phyloP scores from a whole-genome alignment of 1,140 invertebrate species.

The Caenorhabditis latens region DNA sequence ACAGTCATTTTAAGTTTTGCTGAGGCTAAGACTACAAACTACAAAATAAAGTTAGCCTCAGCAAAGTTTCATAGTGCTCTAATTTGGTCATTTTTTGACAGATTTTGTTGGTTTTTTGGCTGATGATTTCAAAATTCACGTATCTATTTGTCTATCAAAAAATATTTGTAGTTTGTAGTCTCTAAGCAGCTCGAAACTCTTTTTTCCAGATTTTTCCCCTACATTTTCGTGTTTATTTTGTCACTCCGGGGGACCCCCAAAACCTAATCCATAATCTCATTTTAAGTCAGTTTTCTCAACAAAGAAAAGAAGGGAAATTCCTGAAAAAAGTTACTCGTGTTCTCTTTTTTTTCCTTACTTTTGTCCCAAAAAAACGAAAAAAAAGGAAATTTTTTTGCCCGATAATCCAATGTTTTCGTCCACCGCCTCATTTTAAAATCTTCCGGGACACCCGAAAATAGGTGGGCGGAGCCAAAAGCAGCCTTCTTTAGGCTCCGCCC shows the following conservation, averaged over 20 bases:
- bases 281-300: too few species aligned
- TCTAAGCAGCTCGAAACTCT: too few species aligned
- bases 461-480: neutral
- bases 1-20: too few species aligned
- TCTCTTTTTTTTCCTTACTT: neutral
- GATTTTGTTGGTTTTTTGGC: too few species aligned
- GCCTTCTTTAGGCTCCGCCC: neutral
- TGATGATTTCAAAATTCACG: too few species aligned
- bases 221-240: neutral
- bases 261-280: slow-evolving; percentile 14
- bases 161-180: too few species aligned
- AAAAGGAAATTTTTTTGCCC: neutral
- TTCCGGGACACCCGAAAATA: neutral
- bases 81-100: too few species aligned
- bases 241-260: neutral
- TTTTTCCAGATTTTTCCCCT: neutral
- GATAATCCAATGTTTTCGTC: neutral
- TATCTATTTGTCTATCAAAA: too few species aligned
- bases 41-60: too few species aligned
- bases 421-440: neutral
- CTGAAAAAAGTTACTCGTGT: neutral
- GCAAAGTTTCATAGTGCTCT: too few species aligned
- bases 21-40: too few species aligned
- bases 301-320: neutral
- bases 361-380: neutral